phyloP scores from a whole-genome alignment of 2,113 vertebrate genomes.

The Neotoma lepida region DNA sequence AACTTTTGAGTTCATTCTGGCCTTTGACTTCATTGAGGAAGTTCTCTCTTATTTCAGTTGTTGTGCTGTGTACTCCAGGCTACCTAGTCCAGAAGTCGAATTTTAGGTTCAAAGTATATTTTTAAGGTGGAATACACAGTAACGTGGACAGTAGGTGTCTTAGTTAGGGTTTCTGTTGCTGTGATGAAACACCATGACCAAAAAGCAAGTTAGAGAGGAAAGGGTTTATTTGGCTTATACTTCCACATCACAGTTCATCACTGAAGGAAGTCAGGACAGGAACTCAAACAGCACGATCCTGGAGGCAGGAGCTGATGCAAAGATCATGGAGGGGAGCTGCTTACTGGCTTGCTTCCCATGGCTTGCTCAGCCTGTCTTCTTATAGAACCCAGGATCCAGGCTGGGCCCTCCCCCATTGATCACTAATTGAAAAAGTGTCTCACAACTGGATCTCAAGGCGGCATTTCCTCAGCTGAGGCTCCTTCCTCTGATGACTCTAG shows the following conservation, averaged over 20 bases:
- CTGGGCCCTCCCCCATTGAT: not conserved
- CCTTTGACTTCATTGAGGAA: not conserved
- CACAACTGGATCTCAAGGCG: not conserved
- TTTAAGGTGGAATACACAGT: not conserved
- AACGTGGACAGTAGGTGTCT: not conserved
- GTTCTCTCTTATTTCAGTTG: not conserved
- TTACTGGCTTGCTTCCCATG: not conserved
- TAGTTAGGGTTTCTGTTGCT: not conserved
- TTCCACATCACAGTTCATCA: not conserved
- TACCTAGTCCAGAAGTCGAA: not conserved
- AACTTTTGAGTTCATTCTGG: not conserved
- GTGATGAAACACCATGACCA: not conserved
- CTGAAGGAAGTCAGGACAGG: not conserved
- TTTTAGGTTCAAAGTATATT: constrained; percentile 19
- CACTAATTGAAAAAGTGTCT: not conserved
- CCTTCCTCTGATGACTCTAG: not conserved
- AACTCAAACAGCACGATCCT: not conserved
- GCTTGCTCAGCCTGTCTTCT: not conserved
- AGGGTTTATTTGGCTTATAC: not conserved
- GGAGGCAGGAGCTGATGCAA: not conserved
- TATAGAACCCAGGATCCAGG: not conserved
- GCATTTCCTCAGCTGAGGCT: not conserved
- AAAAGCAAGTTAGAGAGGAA: not conserved
- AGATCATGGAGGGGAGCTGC: not conserved
- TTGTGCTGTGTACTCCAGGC: not conserved